Evolutionary conservation across 1,140 invertebrate species (phyloP), one percentile per base, ranked within the genome.

Genomic region (Lasioglossum baleicum): DNA sequence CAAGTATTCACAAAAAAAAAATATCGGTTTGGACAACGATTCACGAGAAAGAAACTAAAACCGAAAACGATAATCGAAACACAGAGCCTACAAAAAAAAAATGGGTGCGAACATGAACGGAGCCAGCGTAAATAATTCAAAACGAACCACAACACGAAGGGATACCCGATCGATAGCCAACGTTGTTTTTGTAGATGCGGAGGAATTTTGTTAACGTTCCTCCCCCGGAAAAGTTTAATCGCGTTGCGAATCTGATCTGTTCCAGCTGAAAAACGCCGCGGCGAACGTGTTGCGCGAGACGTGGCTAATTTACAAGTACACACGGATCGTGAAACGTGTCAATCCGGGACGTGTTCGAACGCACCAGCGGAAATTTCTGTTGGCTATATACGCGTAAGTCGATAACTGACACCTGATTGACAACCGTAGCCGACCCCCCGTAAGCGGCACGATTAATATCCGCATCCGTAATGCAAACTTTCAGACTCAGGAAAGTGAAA

Each of bases 221-320:
- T 6, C 5, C 5, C 4, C 40, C n/a, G 48, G 13, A 15, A 31
- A 53, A 35, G 35, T 35, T 35, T 70, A 58, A 53, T 40, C 53
- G 48, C 2, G 48, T 2, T 15, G 56, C 61, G n/a, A 20, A 67
- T 66, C 51, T 35, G 35, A 69, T 90, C 79, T 89, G 88, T 95
- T 95, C 84, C 94, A 99, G 99, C 94, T 99, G 93, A 99, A 99
- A 96, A 99, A 99, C 94, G 97, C 98, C 84, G 99, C 99, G 86
- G 99, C 99, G 76, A 99, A 99, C 94, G 99, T 99, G 81, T 94
- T 99, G 84, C 95, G 99, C 89, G 99, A 99, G 94, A 99, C 99
- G 79, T 99, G 99, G 99, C 95, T 99, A 88, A 99, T 99, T 91
- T 99, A 99, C 94, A 99, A 99, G 94, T 97, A 99, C 94, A 99